These are phyloP conservation scores for Coecobrya sp. DNA, from an alignment of 2,888 invertebrate species.

Conservation along the genomic window DNA sequence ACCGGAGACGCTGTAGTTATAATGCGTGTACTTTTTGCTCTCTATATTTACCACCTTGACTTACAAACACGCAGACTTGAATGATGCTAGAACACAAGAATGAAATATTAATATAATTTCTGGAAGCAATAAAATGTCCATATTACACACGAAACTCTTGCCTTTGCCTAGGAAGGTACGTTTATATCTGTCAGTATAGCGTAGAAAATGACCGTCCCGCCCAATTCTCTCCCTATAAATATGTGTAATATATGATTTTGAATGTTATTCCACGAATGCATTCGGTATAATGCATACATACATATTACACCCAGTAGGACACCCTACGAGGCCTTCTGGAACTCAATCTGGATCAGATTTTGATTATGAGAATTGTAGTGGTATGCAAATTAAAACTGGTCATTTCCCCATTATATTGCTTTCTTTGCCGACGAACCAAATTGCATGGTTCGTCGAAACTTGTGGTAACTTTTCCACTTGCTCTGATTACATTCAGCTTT, in stretches of 20 bases:
- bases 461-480: not conserved
- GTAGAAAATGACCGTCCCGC: conserved; percentile 16
- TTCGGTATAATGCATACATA: not conserved
- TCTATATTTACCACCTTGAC: conserved; percentile 4
- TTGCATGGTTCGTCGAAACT: conserved; percentile 13
- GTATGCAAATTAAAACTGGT: conserved; percentile 36
- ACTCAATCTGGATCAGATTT: not conserved
- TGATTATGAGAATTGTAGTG: conserved; percentile 6
- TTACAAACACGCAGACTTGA: not conserved
- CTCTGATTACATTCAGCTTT: not conserved
- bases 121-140: conserved; percentile 48
- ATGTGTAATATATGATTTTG: not conserved
- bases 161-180: not conserved
- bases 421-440: conserved; percentile 23
- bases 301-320: not conserved
- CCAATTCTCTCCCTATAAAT: conserved; percentile 14
- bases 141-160: not conserved
- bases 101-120: conserved; percentile 42
- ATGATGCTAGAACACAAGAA: not conserved
- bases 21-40: not conserved
- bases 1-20: too few species aligned
- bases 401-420: not conserved
- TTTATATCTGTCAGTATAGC: not conserved
- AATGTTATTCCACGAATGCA: conserved; percentile 1
- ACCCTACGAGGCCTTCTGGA: not conserved